Base-by-base conservation (phyloP, 2,888 invertebrate species). In the Trachelus tabidus region DNA sequence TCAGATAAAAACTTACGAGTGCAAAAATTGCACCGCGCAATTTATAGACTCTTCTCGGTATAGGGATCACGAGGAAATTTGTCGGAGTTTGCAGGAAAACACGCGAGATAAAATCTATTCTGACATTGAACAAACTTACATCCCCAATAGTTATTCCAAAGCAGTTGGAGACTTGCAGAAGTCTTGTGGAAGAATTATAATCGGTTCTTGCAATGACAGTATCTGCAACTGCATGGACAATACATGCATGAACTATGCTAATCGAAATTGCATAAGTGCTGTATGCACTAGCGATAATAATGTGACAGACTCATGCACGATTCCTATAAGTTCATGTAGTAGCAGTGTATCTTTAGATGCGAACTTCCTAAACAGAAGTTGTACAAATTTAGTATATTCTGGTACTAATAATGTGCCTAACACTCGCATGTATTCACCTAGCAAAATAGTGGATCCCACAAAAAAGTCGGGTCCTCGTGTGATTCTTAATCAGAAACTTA, bases 1-100 rank as follows among this genome's bases (percentile, higher is more conserved):
- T 31, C 78, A 78, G 71, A 78, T 78, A 12, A 78, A 78, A 34
- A 78, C 75, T 33, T 78, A 76, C 56, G 78, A 78, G 37, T 78
- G 78, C 37, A 78, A 78, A 68, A 40, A 9, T 12, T 78, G 78
- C n/a, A 69, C 75, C 15, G 69, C 37, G 56, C 78, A 75, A 23
- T 78, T 78, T 23, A 71, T 69, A 35, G 75, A 78, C 23, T n/a
- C 40, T 11, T 56, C 75, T 9, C 78, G 69, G 23, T 69, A 78
- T 69, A 78, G 69, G 11, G 75, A 78, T 75, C 78, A 78, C 31
- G 69, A 71, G 35, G n/a, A 40, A n/a, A 34, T 40, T 31, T 78
- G 78, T 69, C 69, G 15, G 3, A 68, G 3, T 71, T 34, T 69
- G 9, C 69, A 76, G 9, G 68, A 34, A 30, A 69, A 71, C 34